Evolutionary conservation across 2,797 vertebrate genomes (phyloP), one percentile per base, ranked within the genome.

Genomic region (Acanthurus leucopareius): DNA sequence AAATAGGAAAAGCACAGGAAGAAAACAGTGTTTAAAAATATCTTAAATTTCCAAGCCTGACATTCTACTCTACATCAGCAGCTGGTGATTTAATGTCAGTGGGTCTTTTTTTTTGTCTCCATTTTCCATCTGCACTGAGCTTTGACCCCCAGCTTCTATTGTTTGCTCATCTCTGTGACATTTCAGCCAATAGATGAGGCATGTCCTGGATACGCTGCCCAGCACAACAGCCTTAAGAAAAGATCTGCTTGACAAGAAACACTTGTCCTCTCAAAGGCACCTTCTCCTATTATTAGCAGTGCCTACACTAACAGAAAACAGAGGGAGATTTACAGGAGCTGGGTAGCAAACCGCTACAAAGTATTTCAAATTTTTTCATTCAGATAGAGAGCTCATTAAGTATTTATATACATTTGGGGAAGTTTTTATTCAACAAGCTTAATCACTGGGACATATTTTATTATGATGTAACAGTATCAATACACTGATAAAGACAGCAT

Each of bases 181-280:
- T 93, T 89, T 90, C 75, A 85, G 82, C 78, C 76, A 80, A 40
- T 73, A 74, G 82, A 82, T 81, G 88, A 92, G 80, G 80, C 86
- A 72, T 69, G 74, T 57, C 75, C 70, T 25, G 59, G 81, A 84
- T 87, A 83, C 83, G 82, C 85, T 80, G 67, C 68, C 73, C 69
- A 4, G 59, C 74, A 78, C 76, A 82, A 74, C 73, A 74, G 75
- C 86, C 89, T 80, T 32, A 73, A 85, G 89, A 86, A 84, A 88
- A 86, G 70, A 85, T 86, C 77, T 63, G 52, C 67, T 69, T 75
- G 89, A 87, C 85, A 86, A 86, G 88, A 85, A 85, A 82, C 69
- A 58, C 85, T 82, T 40, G 74, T 85, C 84, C 83, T 70, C 82
- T 91, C 81, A 90, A 93, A 92, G 90, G 88, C 89, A 91, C 83